These are phyloP conservation scores for Stylophora pistillata DNA, from an alignment of 64 coral and sea anemone genomes.

Conservation along the genomic window DNA sequence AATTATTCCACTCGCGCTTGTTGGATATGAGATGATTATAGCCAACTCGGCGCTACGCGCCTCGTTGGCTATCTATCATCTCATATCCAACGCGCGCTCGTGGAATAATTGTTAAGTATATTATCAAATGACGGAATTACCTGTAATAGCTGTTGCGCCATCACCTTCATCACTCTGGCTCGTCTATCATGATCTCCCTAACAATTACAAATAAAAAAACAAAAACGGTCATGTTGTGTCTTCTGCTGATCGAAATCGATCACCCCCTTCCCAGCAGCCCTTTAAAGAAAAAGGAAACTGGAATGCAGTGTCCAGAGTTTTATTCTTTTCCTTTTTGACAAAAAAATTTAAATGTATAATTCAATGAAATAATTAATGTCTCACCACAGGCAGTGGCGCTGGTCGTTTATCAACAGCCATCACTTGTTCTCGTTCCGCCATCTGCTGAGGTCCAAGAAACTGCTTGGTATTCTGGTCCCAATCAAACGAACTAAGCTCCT, in stretches of 20 bases:
- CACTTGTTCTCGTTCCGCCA: constrained; percentile 50
- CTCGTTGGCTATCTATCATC: too few species aligned
- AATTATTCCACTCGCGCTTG: too few species aligned
- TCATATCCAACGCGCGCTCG: too few species aligned
- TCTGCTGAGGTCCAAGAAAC: constrained; percentile 83
- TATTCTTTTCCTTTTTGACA: not conserved
- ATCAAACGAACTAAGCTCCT: constrained; percentile 77
- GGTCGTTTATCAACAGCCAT: constrained; percentile 11
- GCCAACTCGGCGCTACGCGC: too few species aligned
- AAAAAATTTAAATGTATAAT: not conserved
- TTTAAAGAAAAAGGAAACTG: too few species aligned
- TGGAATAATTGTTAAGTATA: too few species aligned
- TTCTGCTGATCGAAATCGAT: too few species aligned
- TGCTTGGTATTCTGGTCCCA: constrained; percentile 47
- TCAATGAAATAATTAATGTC: not conserved
- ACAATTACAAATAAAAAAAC: not conserved
- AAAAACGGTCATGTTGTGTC: not conserved
- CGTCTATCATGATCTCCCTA: constrained; percentile 50
- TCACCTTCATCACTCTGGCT: constrained; percentile 91
- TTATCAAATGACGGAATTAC: constrained; percentile 13
- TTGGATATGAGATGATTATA: too few species aligned
- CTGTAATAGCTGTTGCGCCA: constrained; percentile 93
- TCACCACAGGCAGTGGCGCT: not conserved
- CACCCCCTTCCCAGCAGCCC: not conserved
- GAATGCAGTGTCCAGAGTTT: too few species aligned